Percentiles rank a stretch among this genome's conserved stretches.
phyloP scores from a whole-genome alignment of 92 coral and sea anemone species.

The Epizoanthus ramosus region DNA sequence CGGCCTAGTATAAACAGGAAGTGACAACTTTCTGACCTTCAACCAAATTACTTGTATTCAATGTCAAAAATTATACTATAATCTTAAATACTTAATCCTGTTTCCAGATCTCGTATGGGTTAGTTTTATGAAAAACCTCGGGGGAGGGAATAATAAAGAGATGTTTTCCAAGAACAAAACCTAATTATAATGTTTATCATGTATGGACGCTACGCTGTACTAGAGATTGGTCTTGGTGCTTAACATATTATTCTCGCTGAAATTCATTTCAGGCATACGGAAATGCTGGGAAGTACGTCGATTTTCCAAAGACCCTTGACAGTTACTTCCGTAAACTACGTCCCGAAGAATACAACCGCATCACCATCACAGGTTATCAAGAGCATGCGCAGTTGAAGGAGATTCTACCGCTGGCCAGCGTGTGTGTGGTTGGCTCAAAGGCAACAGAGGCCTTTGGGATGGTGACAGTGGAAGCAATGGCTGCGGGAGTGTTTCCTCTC shows the following conservation, averaged over 20 bases:
- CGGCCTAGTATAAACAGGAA: too few species aligned
- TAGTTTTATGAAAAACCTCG: too few species aligned
- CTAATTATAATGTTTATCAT: too few species aligned
- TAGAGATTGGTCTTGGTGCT: too few species aligned
- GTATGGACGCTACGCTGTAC: too few species aligned
- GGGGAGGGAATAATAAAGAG: too few species aligned
- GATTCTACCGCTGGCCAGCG: conserved; percentile 78
- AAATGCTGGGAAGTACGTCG: conserved; percentile 79
- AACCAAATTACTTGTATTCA: too few species aligned
- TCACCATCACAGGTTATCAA: conserved; percentile 80
- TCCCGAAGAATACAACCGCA: conserved; percentile 61
- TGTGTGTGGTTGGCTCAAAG: conserved; percentile 67
- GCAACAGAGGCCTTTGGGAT: conserved; percentile 89
- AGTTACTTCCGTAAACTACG: conserved; percentile 73
- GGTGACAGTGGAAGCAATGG: conserved; percentile 92
- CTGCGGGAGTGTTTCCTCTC: conserved; percentile 84
- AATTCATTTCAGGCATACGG: conserved; percentile 66
- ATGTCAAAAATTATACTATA: too few species aligned
- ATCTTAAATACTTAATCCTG: too few species aligned
- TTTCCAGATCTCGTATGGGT: too few species aligned
- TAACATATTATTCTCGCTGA: not conserved
- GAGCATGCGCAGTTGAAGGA: conserved; percentile 84
- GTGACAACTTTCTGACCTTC: too few species aligned
- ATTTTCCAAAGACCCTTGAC: conserved; percentile 69
- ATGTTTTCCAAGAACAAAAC: too few species aligned